Base-by-base conservation (phyloP, 2,113 vertebrate species). In the Picathartes gymnocephalus region DNA sequence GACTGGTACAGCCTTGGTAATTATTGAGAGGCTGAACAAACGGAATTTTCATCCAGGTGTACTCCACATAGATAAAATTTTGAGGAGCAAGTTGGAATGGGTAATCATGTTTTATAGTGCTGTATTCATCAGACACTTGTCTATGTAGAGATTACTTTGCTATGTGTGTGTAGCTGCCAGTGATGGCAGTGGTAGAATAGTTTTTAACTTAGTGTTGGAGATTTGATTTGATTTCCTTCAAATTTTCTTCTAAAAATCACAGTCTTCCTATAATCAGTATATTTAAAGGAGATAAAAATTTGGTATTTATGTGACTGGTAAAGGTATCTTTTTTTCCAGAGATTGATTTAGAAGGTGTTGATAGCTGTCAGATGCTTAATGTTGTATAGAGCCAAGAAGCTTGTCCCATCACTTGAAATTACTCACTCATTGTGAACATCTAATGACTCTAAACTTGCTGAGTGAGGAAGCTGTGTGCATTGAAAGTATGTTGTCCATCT, bases 381-480 rank as follows among this genome's bases (percentile, higher is more conserved):
- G 24, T 68, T 86, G 22, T 64, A 1, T 15, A 56, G 17, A 74
- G 9, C 15, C 22, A 60, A 33, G 56, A 62, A 76, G 11, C 30
- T 92, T 84, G 27, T 83, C 27, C 14, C 2, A 5, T 79, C 44
- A 40, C 11, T 18, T 81, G 27, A 81, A 84, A 64, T 60, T 28
- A 30, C 3, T 60, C 44, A 15, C 2, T 61, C 11, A 40, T 10
- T 73, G 28, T 74, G 39, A 86, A 31, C 19, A 60, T 37, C 17
- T 47, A 61, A 40, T 33, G 10, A 21, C 65, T 70, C 16, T 58
- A 23, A 87, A 78, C 35, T 74, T 81, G 15, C 18, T 74, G 58
- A 78, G 58, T 3, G 10, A 66, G 35, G 24, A 61, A 50, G 24
- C 8, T 86, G 33, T 28, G 10, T 65, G 3, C 0, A 0, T 37